Conservation (phyloP, 1,140 invertebrate species). For the Sinella curviseta region DNA sequence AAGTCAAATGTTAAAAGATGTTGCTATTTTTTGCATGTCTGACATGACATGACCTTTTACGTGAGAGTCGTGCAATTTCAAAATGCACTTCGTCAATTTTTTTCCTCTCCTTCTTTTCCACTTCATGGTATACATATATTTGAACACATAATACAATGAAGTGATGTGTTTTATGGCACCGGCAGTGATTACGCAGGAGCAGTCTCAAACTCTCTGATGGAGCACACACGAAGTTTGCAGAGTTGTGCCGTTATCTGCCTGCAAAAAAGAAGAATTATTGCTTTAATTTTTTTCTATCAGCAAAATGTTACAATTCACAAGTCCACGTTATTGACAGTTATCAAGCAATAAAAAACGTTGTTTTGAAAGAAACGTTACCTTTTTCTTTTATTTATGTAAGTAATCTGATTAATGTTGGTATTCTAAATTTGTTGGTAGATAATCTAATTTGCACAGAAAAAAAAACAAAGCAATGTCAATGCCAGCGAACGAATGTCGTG, state of each 20-base stretch:
- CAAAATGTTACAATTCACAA: too few relatives aligned
- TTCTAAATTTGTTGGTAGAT: too few relatives aligned
- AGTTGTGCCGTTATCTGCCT: neutral
- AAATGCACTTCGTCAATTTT: too few relatives aligned
- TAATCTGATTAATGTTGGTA: too few relatives aligned
- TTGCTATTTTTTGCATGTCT: neutral
- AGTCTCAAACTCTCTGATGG: neutral
- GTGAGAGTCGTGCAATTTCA: neutral
- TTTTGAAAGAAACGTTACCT: too few relatives aligned
- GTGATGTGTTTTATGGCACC: neutral
- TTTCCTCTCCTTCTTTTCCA: too few relatives aligned
- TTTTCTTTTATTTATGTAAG: too few relatives aligned
- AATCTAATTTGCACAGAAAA: too few relatives aligned
- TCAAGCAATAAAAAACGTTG: too few relatives aligned
- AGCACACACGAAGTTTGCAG: neutral
- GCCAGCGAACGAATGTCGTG: too few relatives aligned
- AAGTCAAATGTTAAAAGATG: neutral
- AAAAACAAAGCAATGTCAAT: too few relatives aligned
- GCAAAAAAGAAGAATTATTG: neutral
- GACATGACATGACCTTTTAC: neutral
- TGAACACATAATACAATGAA: neutral
- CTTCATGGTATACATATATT: neutral
- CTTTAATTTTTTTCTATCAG: neutral
- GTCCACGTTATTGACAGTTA: too few relatives aligned
- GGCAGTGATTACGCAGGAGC: neutral